phyloP scores from a whole-genome alignment of 2,113 vertebrate species.

The Crotalus viridis region DNA sequence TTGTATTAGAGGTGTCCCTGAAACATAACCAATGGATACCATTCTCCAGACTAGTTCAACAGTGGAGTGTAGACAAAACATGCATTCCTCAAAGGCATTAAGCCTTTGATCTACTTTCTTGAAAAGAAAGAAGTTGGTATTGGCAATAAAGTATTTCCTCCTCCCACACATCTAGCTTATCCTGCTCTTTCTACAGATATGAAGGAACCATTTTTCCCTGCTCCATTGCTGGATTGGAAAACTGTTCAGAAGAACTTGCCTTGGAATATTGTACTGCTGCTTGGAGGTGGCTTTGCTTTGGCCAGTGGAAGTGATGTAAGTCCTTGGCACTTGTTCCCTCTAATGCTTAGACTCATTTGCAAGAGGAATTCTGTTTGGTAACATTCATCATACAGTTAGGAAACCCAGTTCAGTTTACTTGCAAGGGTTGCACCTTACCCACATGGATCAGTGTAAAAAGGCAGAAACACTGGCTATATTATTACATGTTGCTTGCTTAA shows the following conservation, averaged over 20 bases:
- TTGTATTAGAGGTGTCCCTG: not conserved
- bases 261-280: constrained; percentile 91
- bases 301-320: constrained; percentile 92
- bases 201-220: constrained; percentile 66
- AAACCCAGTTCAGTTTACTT: not conserved
- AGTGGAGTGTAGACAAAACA: not conserved
- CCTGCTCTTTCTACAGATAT: constrained; percentile 58
- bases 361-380: not conserved
- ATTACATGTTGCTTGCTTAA: not conserved
- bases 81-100: not conserved
- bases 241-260: constrained; percentile 87
- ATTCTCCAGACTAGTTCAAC: not conserved
- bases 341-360: not conserved
- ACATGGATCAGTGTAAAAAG: not conserved
- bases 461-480: not conserved
- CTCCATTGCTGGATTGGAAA: constrained; percentile 86
- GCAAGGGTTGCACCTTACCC: not conserved
- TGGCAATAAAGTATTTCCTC: not conserved
- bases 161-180: not conserved
- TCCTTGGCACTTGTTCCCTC: not conserved
- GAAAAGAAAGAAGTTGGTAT: not conserved
- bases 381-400: not conserved
- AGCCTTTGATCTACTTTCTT: not conserved
- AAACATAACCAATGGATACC: not conserved
- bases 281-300: constrained; percentile 96